phyloP scores from a whole-genome alignment of 2,113 vertebrate species.

The Bos javanicus region DNA sequence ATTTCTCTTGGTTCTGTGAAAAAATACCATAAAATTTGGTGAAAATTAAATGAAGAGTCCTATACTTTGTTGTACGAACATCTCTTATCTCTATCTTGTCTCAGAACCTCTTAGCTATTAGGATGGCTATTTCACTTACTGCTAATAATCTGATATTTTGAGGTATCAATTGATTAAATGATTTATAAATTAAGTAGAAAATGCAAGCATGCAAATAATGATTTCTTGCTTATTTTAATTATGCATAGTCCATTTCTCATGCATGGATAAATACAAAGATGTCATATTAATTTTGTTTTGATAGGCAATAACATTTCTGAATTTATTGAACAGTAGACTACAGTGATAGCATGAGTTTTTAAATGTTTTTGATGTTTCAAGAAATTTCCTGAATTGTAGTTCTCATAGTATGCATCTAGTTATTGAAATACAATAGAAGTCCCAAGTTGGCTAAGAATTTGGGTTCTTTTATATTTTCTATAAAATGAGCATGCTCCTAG shows the following conservation, averaged over 20 bases:
- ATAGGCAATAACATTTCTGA: slow-evolving; percentile 26
- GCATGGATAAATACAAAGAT: slow-evolving; percentile 7
- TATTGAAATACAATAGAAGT: slow-evolving; percentile 34
- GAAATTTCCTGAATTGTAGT: slow-evolving; percentile 16
- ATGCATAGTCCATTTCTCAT: not conserved
- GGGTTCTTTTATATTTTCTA: slow-evolving; percentile 41
- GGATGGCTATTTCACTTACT: slow-evolving; percentile 17
- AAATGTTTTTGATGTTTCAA: not conserved
- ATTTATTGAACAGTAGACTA: slow-evolving; percentile 8
- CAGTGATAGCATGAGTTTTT: slow-evolving; percentile 44
- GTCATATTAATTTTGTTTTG: slow-evolving; percentile 27
- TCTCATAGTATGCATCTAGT: slow-evolving; percentile 8
- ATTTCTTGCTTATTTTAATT: slow-evolving; percentile 55
- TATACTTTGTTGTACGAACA: slow-evolving; percentile 25
- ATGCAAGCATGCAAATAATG: slow-evolving; percentile 43
- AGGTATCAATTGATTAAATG: slow-evolving; percentile 43
- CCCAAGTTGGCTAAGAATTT: slow-evolving; percentile 56
- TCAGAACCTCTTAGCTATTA: slow-evolving; percentile 16
- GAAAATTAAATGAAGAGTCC: slow-evolving; percentile 49
- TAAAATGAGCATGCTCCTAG: slow-evolving; percentile 30
- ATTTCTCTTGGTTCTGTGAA: slow-evolving; percentile 67
- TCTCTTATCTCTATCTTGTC: not conserved
- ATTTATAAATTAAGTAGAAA: slow-evolving; percentile 48
- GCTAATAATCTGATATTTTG: slow-evolving; percentile 34
- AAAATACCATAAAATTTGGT: slow-evolving; percentile 60